Evolutionary conservation across 2,113 vertebrate species (phyloP).

Genomic region (Corythoichthys haematopterus): DNA sequence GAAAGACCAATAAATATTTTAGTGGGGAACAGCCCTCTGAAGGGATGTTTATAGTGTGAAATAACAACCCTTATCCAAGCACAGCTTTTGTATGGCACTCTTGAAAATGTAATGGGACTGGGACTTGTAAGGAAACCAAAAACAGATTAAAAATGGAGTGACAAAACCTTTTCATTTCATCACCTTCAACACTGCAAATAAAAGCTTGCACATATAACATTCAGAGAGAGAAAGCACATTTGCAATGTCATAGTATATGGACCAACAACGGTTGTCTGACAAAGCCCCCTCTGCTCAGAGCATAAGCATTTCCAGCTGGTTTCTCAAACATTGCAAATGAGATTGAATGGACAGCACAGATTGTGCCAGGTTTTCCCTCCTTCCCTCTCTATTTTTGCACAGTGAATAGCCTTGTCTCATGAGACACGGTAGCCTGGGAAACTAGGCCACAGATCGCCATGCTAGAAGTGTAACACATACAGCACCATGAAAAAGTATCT

Average conservation of each 20-base stretch:
- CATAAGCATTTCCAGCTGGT: constrained; percentile 66
- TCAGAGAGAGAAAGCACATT: constrained; percentile 17
- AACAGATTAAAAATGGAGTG: constrained; percentile 43
- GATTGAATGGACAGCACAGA: constrained; percentile 39
- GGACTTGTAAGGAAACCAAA: constrained; percentile 45
- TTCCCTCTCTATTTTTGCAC: constrained; percentile 32
- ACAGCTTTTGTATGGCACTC: constrained; percentile 7
- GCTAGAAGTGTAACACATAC: constrained; percentile 21
- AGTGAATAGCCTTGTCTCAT: constrained; percentile 41
- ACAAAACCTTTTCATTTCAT: constrained; percentile 17
- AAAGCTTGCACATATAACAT: constrained; percentile 6
- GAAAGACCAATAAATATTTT: constrained; percentile 55
- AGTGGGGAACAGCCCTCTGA: constrained; percentile 49
- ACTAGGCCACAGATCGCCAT: constrained; percentile 46
- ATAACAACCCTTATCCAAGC: constrained; percentile 47
- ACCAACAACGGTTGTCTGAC: constrained; percentile 20
- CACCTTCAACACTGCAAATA: constrained; percentile 22
- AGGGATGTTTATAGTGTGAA: constrained; percentile 49
- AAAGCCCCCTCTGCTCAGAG: constrained; percentile 24
- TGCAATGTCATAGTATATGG: constrained; percentile 12
- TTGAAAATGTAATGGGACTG: constrained; percentile 47
- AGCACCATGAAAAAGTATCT: background rate
- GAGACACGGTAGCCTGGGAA: constrained; percentile 53
- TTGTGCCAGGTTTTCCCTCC: constrained; percentile 29
- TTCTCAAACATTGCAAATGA: constrained; percentile 59